phyloP scores from a whole-genome alignment of 2,888 invertebrate genomes.

The Willowsia nigromaculata region DNA sequence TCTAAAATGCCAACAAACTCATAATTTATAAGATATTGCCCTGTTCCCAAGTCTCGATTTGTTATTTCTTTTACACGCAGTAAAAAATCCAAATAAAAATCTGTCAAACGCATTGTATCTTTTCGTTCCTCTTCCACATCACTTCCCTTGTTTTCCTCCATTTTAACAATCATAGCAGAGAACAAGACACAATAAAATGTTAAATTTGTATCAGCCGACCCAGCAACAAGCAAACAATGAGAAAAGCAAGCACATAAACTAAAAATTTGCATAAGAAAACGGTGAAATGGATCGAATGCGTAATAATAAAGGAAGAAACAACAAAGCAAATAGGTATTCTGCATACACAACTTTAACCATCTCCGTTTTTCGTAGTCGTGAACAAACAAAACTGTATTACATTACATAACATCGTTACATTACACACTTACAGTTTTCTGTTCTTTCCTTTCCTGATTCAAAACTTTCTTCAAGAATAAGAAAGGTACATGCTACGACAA shows the following conservation, averaged over 20 bases:
- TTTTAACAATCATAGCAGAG: not conserved
- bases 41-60: too few species aligned
- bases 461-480: not conserved
- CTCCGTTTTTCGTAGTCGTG: not conserved
- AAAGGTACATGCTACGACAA: not conserved
- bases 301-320: not conserved
- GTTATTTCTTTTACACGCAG: too few species aligned
- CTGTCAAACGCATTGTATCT: not conserved
- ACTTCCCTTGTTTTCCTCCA: constrained; percentile 16
- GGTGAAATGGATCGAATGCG: constrained; percentile 27
- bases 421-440: not conserved
- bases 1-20: too few species aligned
- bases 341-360: too few species aligned
- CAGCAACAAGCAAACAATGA: not conserved
- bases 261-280: constrained; percentile 50
- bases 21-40: too few species aligned
- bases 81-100: not conserved
- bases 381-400: not conserved
- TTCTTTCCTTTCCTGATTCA: not conserved
- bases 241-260: constrained; percentile 29
- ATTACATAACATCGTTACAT: not conserved
- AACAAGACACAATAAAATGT: not conserved
- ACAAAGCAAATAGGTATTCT: not conserved
- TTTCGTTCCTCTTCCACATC: constrained; percentile 26
- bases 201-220: not conserved